Evolutionary conservation across 2,797 vertebrate genomes (phyloP).

Genomic region (Tadarida brasiliensis): DNA sequence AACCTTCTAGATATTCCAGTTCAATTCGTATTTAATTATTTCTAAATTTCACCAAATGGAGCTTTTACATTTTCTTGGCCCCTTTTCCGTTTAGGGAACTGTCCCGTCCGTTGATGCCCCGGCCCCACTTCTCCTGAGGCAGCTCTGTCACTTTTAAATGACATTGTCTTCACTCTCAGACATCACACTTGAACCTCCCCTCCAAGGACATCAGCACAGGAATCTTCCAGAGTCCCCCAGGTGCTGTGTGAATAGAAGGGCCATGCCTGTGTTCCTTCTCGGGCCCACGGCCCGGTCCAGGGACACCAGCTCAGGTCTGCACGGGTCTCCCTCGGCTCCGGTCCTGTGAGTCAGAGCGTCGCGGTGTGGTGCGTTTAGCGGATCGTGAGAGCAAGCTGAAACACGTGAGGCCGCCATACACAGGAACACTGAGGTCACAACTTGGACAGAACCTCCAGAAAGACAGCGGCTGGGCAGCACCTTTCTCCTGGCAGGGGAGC

Average conservation of each 20-base stretch:
- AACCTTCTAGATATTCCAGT: conserved; percentile 49
- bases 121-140: not conserved
- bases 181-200: not conserved
- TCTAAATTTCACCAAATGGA: not conserved
- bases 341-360: not conserved
- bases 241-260: not conserved
- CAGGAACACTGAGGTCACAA: conserved; percentile 27
- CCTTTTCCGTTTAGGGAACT: not conserved
- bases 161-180: not conserved
- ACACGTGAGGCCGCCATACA: conserved; percentile 24
- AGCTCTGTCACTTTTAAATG: not conserved
- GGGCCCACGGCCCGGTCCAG: not conserved
- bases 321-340: not conserved
- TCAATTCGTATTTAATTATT: conserved; percentile 40
- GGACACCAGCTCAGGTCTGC: not conserved
- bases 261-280: not conserved
- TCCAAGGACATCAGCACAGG: not conserved
- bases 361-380: conserved; percentile 62
- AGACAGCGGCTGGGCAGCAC: conserved; percentile 55
- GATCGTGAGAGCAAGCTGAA: conserved; percentile 43
- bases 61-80: no score
- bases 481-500: not conserved
- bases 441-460: conserved; percentile 51
- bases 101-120: not conserved
- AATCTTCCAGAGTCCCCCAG: not conserved